Evolutionary conservation across 2,797 vertebrate species (phyloP).

Genomic region (Esox lucius): DNA sequence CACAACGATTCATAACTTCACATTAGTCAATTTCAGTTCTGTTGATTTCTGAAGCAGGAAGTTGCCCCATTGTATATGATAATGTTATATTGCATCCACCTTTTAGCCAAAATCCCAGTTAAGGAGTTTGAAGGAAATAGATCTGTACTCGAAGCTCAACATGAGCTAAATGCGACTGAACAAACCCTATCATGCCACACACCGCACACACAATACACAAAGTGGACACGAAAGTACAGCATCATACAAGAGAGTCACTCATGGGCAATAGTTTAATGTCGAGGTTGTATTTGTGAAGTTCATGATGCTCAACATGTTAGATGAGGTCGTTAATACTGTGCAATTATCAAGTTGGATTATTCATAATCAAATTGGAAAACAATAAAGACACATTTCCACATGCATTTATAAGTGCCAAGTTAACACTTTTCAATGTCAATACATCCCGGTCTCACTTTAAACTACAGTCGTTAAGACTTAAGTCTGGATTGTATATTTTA

Average conservation of each 20-base stretch:
- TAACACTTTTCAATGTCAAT: slow-evolving; percentile 34
- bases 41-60: not conserved
- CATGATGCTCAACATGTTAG: slow-evolving; percentile 68
- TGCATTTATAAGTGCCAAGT: slow-evolving; percentile 37
- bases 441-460: not conserved
- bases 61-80: not conserved
- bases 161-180: slow-evolving; percentile 19
- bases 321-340: slow-evolving; percentile 76
- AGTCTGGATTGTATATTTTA: slow-evolving; percentile 21
- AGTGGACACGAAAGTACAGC: slow-evolving; percentile 47
- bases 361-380: slow-evolving; percentile 56
- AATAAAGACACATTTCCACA: slow-evolving; percentile 43
- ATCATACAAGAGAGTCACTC: slow-evolving; percentile 33
- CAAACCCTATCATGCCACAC: slow-evolving; percentile 6
- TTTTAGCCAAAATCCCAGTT: not conserved
- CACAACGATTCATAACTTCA: not conserved
- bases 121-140: not conserved
- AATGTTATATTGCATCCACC: not conserved
- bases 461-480: not conserved
- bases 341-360: slow-evolving; percentile 71
- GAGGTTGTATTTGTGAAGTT: slow-evolving; percentile 67
- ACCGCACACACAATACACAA: slow-evolving; percentile 27
- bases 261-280: slow-evolving; percentile 64
- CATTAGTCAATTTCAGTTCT: not conserved
- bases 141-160: slow-evolving; percentile 5